A percentile compares a stretch with the other conserved stretches of the same genome.
These are phyloP conservation scores for Drosophila pectinifera DNA, from an alignment of 1,140 invertebrate genomes.

Conservation along the genomic window DNA sequence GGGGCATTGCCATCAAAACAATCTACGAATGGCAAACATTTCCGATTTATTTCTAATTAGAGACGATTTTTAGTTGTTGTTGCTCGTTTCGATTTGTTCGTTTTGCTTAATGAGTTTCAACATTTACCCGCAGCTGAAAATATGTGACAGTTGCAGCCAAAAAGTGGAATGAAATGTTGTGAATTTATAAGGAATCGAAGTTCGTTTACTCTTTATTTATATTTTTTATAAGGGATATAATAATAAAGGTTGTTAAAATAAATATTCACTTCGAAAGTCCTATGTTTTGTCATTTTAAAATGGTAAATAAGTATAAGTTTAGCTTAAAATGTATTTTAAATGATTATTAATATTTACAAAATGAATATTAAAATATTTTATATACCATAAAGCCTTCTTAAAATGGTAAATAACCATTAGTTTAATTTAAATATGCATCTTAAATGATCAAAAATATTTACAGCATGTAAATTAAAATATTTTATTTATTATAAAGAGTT, in stretches of 20 bases:
- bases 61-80: conserved; percentile 65
- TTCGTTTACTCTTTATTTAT: background rate
- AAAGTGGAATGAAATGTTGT: conserved; percentile 21
- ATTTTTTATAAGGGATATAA: no score
- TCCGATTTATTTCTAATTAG: conserved; percentile 83
- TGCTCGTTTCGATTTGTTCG: conserved; percentile 38
- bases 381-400: no score
- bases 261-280: no score
- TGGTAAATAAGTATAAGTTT: no score
- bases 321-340: no score
- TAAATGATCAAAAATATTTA: no score
- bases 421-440: background rate
- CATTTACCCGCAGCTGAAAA: conserved; percentile 76
- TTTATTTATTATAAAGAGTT: no score
- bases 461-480: no score
- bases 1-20: conserved; percentile 73
- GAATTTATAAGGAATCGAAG: background rate
- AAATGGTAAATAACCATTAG: background rate
- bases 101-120: conserved; percentile 76
- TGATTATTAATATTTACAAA: no score
- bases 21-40: conserved; percentile 68
- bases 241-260: no score
- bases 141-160: conserved; percentile 71
- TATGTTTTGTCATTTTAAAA: no score
- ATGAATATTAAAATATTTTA: no score